Evolutionary conservation across 1,140 invertebrate species (phyloP), one percentile per base, ranked within the genome.

Genomic region (Orussus abietinus): DNA sequence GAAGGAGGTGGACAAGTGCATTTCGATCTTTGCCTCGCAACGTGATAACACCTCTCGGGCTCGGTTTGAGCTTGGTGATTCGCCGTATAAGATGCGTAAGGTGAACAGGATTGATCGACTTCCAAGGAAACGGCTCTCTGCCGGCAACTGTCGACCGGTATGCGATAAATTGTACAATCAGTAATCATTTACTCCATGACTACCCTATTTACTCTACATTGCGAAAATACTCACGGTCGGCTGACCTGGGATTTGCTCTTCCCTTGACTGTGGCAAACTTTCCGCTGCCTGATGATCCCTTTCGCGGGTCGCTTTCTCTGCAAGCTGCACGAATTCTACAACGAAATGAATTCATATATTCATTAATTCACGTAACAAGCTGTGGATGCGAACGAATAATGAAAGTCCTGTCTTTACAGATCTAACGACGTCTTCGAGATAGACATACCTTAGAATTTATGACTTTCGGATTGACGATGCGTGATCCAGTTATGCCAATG

Each of bases 371-470:
- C 13, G n/a, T 41, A 43, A 19, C 30, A 45, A 21, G 9, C 29
- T 29, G 14, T 28, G n/a, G n/a, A n/a, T n/a, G n/a, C n/a, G n/a
- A n/a, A n/a, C n/a, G n/a, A n/a, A n/a, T n/a, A n/a, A n/a, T n/a
- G n/a, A n/a, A n/a, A n/a, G n/a, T n/a, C n/a, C n/a, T n/a, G n/a
- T n/a, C n/a, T n/a, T n/a, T n/a, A n/a, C n/a, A n/a, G n/a, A n/a
- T n/a, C n/a, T n/a, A n/a, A n/a, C n/a, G n/a, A n/a, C n/a, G n/a
- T n/a, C n/a, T n/a, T n/a, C n/a, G n/a, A n/a, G n/a, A n/a, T n/a
- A n/a, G n/a, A n/a, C n/a, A 11, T 55, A 69, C 66, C 57, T 65
- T 64, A 5, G 67, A 69, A 33, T 61, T 56, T 30, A 73, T 69
- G 3, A 57, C 43, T 61, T 75, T 76, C 29, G 69, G 67, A 58